Evolutionary conservation across 2,797 vertebrate genomes (phyloP), one percentile per base, ranked within the genome.

Genomic region (Sus cebifrons): DNA sequence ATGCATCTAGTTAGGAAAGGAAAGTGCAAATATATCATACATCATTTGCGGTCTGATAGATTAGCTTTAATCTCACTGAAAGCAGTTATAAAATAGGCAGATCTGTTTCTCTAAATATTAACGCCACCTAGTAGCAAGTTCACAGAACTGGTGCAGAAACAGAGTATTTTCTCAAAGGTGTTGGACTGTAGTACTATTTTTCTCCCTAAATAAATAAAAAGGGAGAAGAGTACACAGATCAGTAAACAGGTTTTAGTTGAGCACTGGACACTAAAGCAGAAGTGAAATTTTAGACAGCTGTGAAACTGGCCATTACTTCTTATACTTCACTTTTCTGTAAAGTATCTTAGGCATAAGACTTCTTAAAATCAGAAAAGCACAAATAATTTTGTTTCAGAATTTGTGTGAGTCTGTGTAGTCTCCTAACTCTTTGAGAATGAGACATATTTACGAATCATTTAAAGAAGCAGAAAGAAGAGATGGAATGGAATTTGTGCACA

Each of bases 81-180:
- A 40, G 23, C 4, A 91, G 21, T 93, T 91, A 49, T 65, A 91
- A 92, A 86, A 91, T 89, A 91, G 15, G 21, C 25, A 73, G 68
- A 40, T 68, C 40, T 75, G 0, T 79, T 85, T 89, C 17, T 81
- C 12, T 79, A 83, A 89, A 86, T 93, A 62, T 52, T 95, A 58
- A 93, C 8, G 67, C 15, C 5, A 75, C 79, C 11, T 93, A 2
- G 67, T 81, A 44, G 65, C 54, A 91, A 40, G 62, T 83, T 96
- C 29, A 67, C 56, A 85, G 20, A 91, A 88, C 15, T 79, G 25
- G 16, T 94, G 14, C 13, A 96, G 74, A 73, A 78, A 81, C 15
- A 84, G 25, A 91, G 13, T 70, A 91, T 95, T 95, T 95, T 94
- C 95, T 94, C 23, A 70, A 94, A 91, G 60, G 62, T 89, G 20